Base-by-base conservation (phyloP, 1,140 invertebrate genomes). In the Aphis craccivora region DNA sequence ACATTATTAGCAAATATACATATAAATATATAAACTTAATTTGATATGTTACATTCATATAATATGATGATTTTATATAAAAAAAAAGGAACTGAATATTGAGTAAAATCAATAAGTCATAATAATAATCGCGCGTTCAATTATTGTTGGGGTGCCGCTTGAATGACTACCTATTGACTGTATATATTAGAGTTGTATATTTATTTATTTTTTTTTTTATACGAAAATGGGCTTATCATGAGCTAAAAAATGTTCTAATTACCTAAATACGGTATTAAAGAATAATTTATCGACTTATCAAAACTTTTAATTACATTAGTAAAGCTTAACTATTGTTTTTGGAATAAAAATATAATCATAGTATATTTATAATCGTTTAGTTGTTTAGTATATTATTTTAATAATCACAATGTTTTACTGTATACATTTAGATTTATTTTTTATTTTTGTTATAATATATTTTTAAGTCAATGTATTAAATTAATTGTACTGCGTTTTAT, bases 401-500 rank as follows among this genome's bases (percentile, higher is more conserved):
- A 60, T 60, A 67, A 4, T n/a, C n/a, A 76, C 3, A 67, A 9
- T 18, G 1, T 67, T n/a, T 76, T n/a, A 76, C 30, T n/a, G 4
- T 1, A 5, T 76, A 76, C 60, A 4, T 67, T 60, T 67, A n/a
- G 30, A 30, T 67, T 67, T n/a, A 45, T 67, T 76, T 67, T n/a
- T 67, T 9, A n/a, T n/a, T 67, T 67, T 8, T 67, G 6, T 67
- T 67, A n/a, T 18, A 60, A 30, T 30, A 67, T 67, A n/a, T 76
- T 76, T 76, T 76, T 35, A 76, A n/a, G 14, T n/a, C 18, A n/a
- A n/a, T 18, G 60, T 67, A 6, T 76, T 76, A 18, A 76, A 76
- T 20, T 76, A 76, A 76, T n/a, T 76, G n/a, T n/a, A 76, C 5
- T 81, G 94, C 94, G 55, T 94, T 94, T 94, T 55, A 94, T 94